phyloP scores from a whole-genome alignment of 1,140 invertebrate genomes.

The Drosophila melanica region DNA sequence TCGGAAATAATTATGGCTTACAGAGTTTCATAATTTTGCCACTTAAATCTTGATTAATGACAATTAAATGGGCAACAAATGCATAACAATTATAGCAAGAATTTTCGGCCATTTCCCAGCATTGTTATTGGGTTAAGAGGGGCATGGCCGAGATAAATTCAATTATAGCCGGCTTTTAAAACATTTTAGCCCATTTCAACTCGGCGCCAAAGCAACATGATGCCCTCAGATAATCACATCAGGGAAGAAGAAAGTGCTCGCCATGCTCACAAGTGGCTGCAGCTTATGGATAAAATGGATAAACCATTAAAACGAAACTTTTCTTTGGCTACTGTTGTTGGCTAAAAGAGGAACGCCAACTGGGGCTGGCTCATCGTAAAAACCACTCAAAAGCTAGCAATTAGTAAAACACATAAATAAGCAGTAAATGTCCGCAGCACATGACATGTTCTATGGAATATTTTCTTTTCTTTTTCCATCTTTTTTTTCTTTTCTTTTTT shows the following conservation, averaged over 20 bases:
- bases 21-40: slow-evolving; percentile 7
- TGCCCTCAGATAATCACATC: slow-evolving; percentile 26
- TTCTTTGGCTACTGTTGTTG: slow-evolving; percentile 37
- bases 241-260: slow-evolving; percentile 60
- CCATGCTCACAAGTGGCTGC: slow-evolving; percentile 45
- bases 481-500: slow-evolving; percentile 3
- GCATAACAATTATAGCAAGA: slow-evolving; percentile 20
- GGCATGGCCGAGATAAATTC: slow-evolving; percentile 50
- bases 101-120: slow-evolving; percentile 38
- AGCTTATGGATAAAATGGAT: slow-evolving; percentile 48
- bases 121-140: slow-evolving; percentile 18
- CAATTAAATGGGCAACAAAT: slow-evolving; percentile 37
- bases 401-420: slow-evolving; percentile 67
- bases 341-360: slow-evolving; percentile 12
- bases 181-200: slow-evolving; percentile 53
- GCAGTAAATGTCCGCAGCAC: slow-evolving; percentile 13
- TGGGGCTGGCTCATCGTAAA: slow-evolving; percentile 6
- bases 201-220: slow-evolving; percentile 14
- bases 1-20: not conserved
- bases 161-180: slow-evolving; percentile 74
- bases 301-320: slow-evolving; percentile 64
- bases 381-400: slow-evolving; percentile 18
- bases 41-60: slow-evolving; percentile 48
- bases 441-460: slow-evolving; percentile 30
- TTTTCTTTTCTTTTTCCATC: slow-evolving; percentile 17